A percentile compares a stretch with the other conserved stretches of the same genome.
Evolutionary conservation across 1,140 invertebrate genomes (phyloP).

Genomic region (Ridgeia piscesae): DNA sequence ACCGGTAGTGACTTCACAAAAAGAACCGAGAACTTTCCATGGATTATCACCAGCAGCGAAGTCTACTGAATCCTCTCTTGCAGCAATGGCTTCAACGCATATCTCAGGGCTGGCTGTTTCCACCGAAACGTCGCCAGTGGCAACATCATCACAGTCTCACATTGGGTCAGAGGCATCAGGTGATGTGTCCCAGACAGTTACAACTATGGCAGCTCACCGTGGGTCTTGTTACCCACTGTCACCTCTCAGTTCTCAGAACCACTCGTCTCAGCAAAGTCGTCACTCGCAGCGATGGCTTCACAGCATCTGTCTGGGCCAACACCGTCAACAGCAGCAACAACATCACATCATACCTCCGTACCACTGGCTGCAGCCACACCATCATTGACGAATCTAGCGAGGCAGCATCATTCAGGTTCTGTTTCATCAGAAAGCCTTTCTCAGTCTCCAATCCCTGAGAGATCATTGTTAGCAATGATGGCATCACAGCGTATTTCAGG

Average conservation of each 20-base stretch:
- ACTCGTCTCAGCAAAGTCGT: background rate
- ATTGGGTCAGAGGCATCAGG: background rate
- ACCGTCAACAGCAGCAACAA: background rate
- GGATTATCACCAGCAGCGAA: background rate
- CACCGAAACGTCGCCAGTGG: background rate
- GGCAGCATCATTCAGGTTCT: conserved; percentile 12
- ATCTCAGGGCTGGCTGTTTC: background rate
- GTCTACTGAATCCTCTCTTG: background rate
- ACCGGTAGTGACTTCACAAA: background rate
- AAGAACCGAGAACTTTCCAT: background rate
- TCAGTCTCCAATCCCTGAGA: background rate
- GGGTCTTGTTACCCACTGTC: background rate
- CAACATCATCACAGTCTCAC: background rate
- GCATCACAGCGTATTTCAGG: background rate
- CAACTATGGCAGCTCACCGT: background rate
- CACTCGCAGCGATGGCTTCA: background rate
- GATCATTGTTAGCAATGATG: background rate
- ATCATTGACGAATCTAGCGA: background rate
- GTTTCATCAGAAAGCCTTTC: background rate
- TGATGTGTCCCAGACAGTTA: background rate
- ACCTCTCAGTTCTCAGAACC: background rate
- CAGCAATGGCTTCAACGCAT: background rate
- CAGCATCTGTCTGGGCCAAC: background rate
- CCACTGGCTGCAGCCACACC: background rate
- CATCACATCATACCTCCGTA: background rate